Evolutionary conservation across 1,140 invertebrate genomes (phyloP), one percentile per base, ranked within the genome.

Genomic region (Planococcus citri): DNA sequence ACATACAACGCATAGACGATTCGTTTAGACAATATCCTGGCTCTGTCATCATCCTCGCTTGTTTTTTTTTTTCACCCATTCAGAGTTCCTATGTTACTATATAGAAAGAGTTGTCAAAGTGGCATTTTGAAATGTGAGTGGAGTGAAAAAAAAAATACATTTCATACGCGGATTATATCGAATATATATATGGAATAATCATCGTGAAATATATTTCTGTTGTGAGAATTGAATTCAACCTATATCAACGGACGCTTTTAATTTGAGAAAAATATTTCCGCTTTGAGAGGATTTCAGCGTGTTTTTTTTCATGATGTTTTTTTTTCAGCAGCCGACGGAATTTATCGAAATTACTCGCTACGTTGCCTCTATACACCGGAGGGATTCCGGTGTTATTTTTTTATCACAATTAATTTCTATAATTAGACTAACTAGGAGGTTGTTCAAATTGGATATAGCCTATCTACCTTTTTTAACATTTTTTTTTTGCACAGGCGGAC

Each of bases 1-100:
- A 51, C 6, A 51, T 9, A 51, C 41, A 17, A 51, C 41, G 41
- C 17, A 33, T 33, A 33, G 3, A 51, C 41, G 41, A 51, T 20
- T 51, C 41, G 41, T 51, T 51, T 51, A 51, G 41, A 51, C 41
- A 51, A 51, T 51, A 51, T 51, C 41, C 41, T 51, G 41, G 41
- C n/a, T 17, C 41, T 51, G 41, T 51, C 41, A 51, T 51, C 41
- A 17, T 20, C 6, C 14, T 14, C 33, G 33, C 33, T 8, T 6
- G 33, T 37, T 51, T 51, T 51, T n/a, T 51, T n/a, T 20, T 17
- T n/a, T 17, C 41, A n/a, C n/a, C 4, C 29, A 12, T 12, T 3
- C 29, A 33, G 12, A n/a, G n/a, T n/a, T n/a, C n/a, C n/a, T n/a
- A n/a, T n/a, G n/a, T n/a, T n/a, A n/a, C n/a, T n/a, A n/a, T n/a